phyloP scores from a whole-genome alignment of 35 echinoderm and acorn worm genomes.

The Acanthaster planci region DNA sequence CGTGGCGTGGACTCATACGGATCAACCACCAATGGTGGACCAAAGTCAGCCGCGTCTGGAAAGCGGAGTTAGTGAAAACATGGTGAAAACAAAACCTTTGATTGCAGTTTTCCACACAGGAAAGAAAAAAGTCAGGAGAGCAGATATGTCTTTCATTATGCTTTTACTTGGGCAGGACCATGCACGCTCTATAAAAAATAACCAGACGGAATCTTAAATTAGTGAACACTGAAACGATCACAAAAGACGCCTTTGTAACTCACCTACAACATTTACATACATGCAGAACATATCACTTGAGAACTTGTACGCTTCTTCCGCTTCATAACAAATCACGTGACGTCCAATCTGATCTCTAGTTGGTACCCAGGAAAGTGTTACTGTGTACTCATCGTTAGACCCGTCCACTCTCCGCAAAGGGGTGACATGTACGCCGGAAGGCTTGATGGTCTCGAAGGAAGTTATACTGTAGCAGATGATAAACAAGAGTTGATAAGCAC shows the following conservation, averaged over 20 bases:
- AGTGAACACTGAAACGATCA: too few species aligned
- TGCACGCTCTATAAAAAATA: too few species aligned
- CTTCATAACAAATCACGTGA: constrained; percentile 38
- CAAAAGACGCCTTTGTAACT: neutral
- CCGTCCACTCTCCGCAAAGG: neutral
- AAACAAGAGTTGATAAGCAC: neutral
- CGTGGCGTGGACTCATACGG: neutral
- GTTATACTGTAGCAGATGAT: neutral
- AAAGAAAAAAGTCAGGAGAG: too few species aligned
- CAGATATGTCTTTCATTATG: too few species aligned
- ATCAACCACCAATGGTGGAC: neutral
- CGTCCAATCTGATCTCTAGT: constrained; percentile 10
- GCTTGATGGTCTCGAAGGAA: constrained; percentile 28
- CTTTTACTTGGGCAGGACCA: too few species aligned
- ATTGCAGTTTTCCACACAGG: too few species aligned
- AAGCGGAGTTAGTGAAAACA: neutral
- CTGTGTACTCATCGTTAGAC: neutral
- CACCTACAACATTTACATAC: constrained; percentile 19
- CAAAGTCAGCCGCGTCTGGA: neutral
- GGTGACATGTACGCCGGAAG: constrained; percentile 15
- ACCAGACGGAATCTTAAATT: too few species aligned
- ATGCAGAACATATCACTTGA: constrained; percentile 12
- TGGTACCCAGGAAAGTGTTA: constrained; percentile 34
- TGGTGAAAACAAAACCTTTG: too few species aligned
- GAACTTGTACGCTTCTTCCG: neutral